Conservation (phyloP, 1,140 invertebrate species). For the Popillia japonica region DNA sequence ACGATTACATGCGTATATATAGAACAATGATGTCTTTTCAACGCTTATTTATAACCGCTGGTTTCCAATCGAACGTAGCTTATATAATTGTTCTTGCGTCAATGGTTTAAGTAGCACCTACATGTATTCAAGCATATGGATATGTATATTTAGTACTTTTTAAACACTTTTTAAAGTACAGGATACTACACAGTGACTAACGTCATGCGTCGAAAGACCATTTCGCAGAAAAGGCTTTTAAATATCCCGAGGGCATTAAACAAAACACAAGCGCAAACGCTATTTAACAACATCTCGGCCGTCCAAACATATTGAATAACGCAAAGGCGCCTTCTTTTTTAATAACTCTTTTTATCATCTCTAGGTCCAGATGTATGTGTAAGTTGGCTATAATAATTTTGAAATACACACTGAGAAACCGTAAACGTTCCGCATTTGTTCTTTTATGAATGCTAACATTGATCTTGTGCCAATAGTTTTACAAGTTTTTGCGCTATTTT, state of each 20-base stretch:
- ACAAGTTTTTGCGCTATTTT: not conserved
- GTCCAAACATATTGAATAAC: slow-evolving; percentile 1
- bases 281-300: not conserved
- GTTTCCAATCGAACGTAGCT: not conserved
- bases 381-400: too few relatives aligned
- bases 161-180: not conserved
- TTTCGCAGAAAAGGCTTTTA: slow-evolving; percentile 10
- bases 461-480: slow-evolving; percentile 5
- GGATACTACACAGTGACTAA: not conserved
- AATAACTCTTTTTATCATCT: slow-evolving; percentile 7
- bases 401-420: not conserved
- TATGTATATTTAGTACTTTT: not conserved
- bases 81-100: not conserved
- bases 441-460: slow-evolving; percentile 2
- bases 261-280: not conserved
- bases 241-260: not conserved
- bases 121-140: too few relatives aligned
- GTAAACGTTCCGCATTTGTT: not conserved
- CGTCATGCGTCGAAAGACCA: not conserved
- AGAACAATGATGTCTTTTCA: not conserved
- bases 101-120: not conserved
- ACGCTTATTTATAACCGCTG: not conserved
- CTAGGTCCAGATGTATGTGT: not conserved
- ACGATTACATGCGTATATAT: too few relatives aligned
- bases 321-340: not conserved